phyloP scores from a whole-genome alignment of 53 echinoderm and acorn worm species.

The Holothuria scabra region DNA sequence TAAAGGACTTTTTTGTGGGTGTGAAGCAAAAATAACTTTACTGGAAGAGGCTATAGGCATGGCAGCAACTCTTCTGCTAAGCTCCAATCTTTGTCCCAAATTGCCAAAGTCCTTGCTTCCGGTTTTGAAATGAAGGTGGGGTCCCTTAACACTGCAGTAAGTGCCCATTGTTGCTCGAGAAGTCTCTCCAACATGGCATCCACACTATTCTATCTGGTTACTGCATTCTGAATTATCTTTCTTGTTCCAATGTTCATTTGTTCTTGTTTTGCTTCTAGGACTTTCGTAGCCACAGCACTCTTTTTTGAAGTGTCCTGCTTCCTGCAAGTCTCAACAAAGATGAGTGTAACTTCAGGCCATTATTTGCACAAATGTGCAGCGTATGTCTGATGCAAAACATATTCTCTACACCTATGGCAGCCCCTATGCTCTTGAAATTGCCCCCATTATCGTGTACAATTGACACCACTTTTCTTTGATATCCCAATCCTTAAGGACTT shows the following conservation, averaged over 20 bases:
- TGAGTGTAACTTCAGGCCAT: background rate
- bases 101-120: background rate
- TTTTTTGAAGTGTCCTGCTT: background rate
- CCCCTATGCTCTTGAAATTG: conserved; percentile 1
- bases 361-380: background rate
- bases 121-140: background rate
- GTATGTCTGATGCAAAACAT: background rate
- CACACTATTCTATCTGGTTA: background rate
- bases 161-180: background rate
- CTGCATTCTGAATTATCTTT: background rate
- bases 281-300: background rate
- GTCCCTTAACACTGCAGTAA: background rate
- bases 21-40: too few relatives aligned
- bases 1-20: too few relatives aligned
- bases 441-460: conserved; percentile 12
- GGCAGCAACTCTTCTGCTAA: too few relatives aligned
- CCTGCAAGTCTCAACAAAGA: background rate
- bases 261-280: background rate
- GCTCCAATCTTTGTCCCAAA: background rate
- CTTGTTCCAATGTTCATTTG: background rate
- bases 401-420: background rate
- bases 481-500: conserved; percentile 31
- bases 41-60: too few relatives aligned
- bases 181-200: background rate
- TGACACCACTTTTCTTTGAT: conserved; percentile 33